Conservation (phyloP, 2,888 invertebrate genomes). For the Hipparchia sbordonii region DNA sequence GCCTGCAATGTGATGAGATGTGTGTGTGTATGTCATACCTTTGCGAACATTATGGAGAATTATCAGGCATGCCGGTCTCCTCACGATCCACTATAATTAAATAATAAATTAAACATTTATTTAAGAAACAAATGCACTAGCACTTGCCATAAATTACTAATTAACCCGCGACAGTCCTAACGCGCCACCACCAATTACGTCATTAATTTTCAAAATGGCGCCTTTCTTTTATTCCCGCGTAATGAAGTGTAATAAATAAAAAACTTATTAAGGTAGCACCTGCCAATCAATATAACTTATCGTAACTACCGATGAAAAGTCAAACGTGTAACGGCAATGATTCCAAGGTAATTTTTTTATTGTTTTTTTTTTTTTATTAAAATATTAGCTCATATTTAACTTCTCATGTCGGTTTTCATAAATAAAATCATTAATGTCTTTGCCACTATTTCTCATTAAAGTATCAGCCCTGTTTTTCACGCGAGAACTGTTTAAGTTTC, state of each 20-base stretch:
- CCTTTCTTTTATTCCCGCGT: conserved; percentile 31
- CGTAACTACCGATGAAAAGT: conserved; percentile 17
- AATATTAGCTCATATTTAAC: no score
- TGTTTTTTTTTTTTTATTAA: no score
- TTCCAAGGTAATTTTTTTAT: no score
- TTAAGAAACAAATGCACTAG: conserved; percentile 11
- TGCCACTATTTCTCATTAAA: no score
- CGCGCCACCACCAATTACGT: conserved; percentile 39
- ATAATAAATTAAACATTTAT: conserved; percentile 10
- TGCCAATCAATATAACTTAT: conserved; percentile 43
- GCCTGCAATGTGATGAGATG: no score
- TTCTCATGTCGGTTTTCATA: no score
- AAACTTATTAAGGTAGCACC: conserved; percentile 44
- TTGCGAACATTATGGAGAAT: no score
- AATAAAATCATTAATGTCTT: no score
- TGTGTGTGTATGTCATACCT: no score
- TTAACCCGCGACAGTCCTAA: conserved; percentile 29
- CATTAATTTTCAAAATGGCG: conserved; percentile 43
- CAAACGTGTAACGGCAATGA: conserved; percentile 8
- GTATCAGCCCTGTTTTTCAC: no score
- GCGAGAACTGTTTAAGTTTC: no score
- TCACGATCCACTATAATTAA: background rate
- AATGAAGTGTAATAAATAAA: conserved; percentile 46
- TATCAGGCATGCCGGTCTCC: no score
- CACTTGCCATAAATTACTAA: conserved; percentile 35